phyloP scores from a whole-genome alignment of 2,888 invertebrate species.

The Brachyptera risi region DNA sequence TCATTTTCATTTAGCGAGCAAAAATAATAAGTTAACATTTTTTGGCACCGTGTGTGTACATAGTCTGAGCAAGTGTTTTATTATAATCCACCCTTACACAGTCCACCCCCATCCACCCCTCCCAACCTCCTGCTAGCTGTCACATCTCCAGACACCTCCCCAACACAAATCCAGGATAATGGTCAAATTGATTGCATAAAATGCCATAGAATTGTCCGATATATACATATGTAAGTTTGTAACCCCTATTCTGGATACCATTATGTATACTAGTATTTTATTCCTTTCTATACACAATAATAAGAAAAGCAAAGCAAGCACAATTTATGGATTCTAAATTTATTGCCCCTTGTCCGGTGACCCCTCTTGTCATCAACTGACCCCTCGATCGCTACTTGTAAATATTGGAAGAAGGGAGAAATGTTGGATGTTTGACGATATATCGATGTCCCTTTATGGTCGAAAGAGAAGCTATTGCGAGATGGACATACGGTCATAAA shows the following conservation, averaged over 20 bases:
- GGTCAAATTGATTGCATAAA: slow-evolving; percentile 33
- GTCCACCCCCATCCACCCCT: not conserved
- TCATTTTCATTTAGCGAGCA: no score
- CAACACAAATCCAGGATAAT: slow-evolving; percentile 19
- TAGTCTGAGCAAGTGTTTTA: no score
- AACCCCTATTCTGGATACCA: slow-evolving; percentile 16
- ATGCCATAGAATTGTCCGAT: slow-evolving; percentile 24
- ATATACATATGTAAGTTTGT: slow-evolving; percentile 21
- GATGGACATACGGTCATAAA: slow-evolving; percentile 16
- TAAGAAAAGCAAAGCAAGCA: slow-evolving; percentile 16
- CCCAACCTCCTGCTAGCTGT: not conserved
- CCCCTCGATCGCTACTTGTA: slow-evolving; percentile 19
- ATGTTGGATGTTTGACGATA: slow-evolving; percentile 19
- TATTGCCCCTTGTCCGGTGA: slow-evolving; percentile 24
- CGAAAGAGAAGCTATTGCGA: slow-evolving; percentile 18
- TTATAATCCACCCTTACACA: not conserved
- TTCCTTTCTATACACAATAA: not conserved
- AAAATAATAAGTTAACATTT: no score
- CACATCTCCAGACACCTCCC: slow-evolving; percentile 14
- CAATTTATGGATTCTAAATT: slow-evolving; percentile 25
- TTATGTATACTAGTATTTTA: slow-evolving; percentile 9
- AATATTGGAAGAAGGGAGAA: slow-evolving; percentile 25
- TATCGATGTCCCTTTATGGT: slow-evolving; percentile 25
- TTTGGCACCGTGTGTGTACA: no score
- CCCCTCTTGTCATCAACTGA: slow-evolving; percentile 25